Conservation (phyloP, 2,113 vertebrate species). For the Hoplias malabaricus region DNA sequence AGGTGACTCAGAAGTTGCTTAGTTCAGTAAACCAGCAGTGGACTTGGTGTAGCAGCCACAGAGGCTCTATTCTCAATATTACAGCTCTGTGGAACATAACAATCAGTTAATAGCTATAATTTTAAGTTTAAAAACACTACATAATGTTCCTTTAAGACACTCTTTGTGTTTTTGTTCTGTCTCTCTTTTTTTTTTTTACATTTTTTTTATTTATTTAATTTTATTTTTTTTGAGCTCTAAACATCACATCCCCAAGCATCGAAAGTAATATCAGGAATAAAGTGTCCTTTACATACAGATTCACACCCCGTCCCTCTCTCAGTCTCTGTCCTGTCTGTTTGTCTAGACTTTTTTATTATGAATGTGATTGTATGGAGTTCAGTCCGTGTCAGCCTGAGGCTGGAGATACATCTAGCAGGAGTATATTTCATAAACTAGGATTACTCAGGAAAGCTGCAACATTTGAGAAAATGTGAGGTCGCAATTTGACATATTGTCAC, state of each 20-base stretch:
- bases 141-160: too few relatives aligned
- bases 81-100: too few relatives aligned
- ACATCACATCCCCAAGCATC: neutral
- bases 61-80: too few relatives aligned
- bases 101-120: too few relatives aligned
- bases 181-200: neutral
- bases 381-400: slow-evolving; percentile 22
- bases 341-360: slow-evolving; percentile 63
- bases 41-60: too few relatives aligned
- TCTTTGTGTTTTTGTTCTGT: neutral
- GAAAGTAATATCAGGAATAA: neutral
- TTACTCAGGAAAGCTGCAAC: neutral
- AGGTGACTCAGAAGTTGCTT: too few relatives aligned
- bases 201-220: neutral
- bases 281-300: neutral
- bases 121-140: too few relatives aligned
- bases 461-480: too few relatives aligned
- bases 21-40: too few relatives aligned
- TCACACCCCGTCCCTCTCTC: neutral
- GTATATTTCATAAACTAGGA: neutral
- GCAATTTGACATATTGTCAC: too few relatives aligned
- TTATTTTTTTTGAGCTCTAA: too few relatives aligned
- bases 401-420: neutral
- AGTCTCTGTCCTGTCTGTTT: slow-evolving; percentile 7
- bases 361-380: slow-evolving; percentile 38